phyloP scores from a whole-genome alignment of 2,888 invertebrate species.

The Syrista parreyssii region DNA sequence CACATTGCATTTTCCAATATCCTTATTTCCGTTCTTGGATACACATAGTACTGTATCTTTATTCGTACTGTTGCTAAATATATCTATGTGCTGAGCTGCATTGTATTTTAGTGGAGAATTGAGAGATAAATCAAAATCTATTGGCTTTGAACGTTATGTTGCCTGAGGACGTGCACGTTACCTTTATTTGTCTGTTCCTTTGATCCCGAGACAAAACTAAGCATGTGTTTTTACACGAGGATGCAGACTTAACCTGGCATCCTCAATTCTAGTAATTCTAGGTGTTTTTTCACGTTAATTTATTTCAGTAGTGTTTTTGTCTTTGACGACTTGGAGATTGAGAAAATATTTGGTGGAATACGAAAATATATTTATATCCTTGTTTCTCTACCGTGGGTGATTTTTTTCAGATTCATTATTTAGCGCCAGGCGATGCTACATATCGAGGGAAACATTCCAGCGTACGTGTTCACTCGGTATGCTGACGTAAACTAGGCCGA shows the following conservation, averaged over 20 bases:
- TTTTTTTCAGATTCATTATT: neutral
- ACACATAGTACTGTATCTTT: neutral
- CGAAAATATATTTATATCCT: neutral
- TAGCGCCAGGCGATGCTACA: neutral
- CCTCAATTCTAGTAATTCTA: neutral
- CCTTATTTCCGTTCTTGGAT: neutral
- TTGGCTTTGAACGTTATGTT: neutral
- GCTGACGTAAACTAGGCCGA: neutral
- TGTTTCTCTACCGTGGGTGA: neutral
- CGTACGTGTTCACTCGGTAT: neutral
- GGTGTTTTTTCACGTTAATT: neutral
- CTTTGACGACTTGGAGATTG: neutral
- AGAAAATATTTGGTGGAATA: neutral
- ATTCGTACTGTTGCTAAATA: neutral
- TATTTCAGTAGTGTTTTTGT: neutral
- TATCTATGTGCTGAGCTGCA: neutral
- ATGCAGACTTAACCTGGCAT: neutral
- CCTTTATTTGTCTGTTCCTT: neutral
- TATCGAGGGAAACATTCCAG: neutral
- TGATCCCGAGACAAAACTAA: neutral
- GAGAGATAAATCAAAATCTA: neutral
- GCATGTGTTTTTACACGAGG: neutral
- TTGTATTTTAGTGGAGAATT: neutral
- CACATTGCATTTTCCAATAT: neutral
- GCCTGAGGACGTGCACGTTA: neutral